Evolutionary conservation across 1,140 invertebrate species (phyloP).

Genomic region (Aphidius gifuensis): DNA sequence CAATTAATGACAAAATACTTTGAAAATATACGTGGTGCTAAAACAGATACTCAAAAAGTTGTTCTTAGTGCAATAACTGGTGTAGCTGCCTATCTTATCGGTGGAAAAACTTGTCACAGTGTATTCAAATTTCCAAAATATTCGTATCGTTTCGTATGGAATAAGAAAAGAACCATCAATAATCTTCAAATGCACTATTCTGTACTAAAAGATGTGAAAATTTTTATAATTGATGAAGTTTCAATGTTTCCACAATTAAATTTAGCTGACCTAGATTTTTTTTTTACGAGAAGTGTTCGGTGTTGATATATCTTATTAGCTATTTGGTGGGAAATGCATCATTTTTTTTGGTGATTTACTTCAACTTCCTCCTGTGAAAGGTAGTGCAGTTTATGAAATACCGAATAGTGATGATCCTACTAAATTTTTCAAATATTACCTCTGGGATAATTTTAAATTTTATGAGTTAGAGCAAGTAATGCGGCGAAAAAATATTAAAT

Average conservation of each 20-base stretch:
- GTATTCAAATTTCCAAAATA: constrained; percentile 11
- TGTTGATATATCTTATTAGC: too few relatives aligned
- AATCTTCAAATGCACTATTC: constrained; percentile 12
- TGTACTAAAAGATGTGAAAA: constrained; percentile 16
- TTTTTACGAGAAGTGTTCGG: too few relatives aligned
- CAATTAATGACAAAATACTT: too few relatives aligned
- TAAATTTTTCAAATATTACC: constrained; percentile 26
- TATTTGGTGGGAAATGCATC: too few relatives aligned
- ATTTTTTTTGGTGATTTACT: constrained; percentile 27
- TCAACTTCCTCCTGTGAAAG: constrained; percentile 21
- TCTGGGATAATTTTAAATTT: constrained; percentile 27
- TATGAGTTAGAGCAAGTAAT: constrained; percentile 31
- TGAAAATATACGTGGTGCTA: too few relatives aligned
- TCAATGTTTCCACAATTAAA: too few relatives aligned
- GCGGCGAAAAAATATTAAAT: constrained; percentile 28
- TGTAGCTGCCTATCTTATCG: too few relatives aligned
- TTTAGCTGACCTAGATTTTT: too few relatives aligned
- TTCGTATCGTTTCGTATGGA: background rate
- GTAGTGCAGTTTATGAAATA: constrained; percentile 21
- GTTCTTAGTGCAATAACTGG: constrained; percentile 12
- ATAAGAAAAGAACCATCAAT: constrained; percentile 9
- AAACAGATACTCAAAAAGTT: background rate
- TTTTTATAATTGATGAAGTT: too few relatives aligned
- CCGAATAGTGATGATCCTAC: constrained; percentile 22
- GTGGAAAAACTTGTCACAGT: constrained; percentile 9